Percentiles rank a stretch among this genome's conserved stretches.
phyloP scores from a whole-genome alignment of 2,888 invertebrate species.

The Apamea anceps region DNA sequence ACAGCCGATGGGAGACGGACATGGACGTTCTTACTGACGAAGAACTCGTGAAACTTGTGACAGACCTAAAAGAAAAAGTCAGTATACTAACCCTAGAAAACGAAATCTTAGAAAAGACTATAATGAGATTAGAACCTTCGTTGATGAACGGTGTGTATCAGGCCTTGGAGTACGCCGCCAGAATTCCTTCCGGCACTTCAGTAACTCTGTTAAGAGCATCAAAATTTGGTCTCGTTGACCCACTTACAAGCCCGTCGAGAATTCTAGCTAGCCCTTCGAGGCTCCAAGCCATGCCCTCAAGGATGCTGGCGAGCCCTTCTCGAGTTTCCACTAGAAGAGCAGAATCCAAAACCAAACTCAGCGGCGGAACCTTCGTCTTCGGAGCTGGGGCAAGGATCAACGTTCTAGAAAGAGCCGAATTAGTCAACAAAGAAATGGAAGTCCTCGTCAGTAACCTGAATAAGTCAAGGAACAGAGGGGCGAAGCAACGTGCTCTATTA shows the following conservation, averaged over 20 bases:
- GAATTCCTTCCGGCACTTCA: constrained; percentile 76
- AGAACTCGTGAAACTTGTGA: constrained; percentile 80
- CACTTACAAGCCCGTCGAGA: constrained; percentile 62
- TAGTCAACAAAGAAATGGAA: constrained; percentile 88
- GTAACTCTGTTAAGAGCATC: constrained; percentile 78
- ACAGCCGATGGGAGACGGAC: constrained; percentile 65
- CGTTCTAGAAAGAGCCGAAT: constrained; percentile 87
- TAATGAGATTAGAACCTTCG: constrained; percentile 85
- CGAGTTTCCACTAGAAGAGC: constrained; percentile 77
- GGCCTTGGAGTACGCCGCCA: constrained; percentile 82
- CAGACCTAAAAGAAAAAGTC: constrained; percentile 77
- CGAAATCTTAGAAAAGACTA: constrained; percentile 87
- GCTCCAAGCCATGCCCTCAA: constrained; percentile 50
- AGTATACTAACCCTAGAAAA: constrained; percentile 85
- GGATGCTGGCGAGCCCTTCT: constrained; percentile 69
- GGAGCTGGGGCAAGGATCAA: constrained; percentile 86
- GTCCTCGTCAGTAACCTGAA: constrained; percentile 79
- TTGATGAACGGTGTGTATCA: constrained; percentile 86
- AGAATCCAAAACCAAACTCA: constrained; percentile 81
- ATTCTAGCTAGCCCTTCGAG: constrained; percentile 4
- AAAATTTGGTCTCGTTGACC: constrained; percentile 73
- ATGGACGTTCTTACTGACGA: constrained; percentile 78
- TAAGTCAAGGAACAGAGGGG: constrained; percentile 75
- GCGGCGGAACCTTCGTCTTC: constrained; percentile 78
- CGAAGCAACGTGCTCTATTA: constrained; percentile 81